phyloP scores from a whole-genome alignment of 2,797 vertebrate species.

The Falco naumanni region DNA sequence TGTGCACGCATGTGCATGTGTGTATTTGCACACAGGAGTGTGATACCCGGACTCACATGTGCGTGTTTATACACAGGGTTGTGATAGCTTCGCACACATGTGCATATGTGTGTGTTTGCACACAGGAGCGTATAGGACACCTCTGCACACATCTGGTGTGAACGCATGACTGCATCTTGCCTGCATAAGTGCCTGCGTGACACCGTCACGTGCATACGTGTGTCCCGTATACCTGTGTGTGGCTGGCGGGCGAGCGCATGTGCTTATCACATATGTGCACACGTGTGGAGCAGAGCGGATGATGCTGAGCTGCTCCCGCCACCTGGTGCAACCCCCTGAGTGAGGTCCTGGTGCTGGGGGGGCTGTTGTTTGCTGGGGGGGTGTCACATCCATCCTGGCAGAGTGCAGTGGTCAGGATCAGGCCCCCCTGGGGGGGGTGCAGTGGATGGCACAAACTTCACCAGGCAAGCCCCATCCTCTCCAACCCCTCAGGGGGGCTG shows the following conservation, averaged over 20 bases:
- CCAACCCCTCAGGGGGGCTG: neutral
- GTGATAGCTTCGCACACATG: neutral
- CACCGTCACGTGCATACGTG: rapidly evolving
- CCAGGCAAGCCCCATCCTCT: neutral
- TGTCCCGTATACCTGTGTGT: too few relatives aligned
- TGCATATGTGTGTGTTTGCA: neutral
- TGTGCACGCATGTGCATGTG: neutral
- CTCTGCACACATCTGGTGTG: neutral
- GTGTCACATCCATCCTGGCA: neutral
- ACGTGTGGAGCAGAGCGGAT: rapidly evolving
- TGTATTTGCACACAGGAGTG: too few relatives aligned
- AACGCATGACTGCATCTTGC: too few relatives aligned
- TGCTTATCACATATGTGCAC: too few relatives aligned
- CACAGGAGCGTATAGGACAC: rapidly evolving
- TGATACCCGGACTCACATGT: too few relatives aligned
- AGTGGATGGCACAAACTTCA: neutral
- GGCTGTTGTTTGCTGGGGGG: neutral
- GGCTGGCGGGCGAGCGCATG: neutral
- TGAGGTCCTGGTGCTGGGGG: too few relatives aligned
- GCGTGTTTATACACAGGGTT: too few relatives aligned
- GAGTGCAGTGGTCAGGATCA: neutral
- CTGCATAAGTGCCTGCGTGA: rapidly evolving
- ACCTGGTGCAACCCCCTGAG: neutral
- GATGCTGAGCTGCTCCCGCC: neutral
- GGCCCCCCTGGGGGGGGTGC: neutral